Evolutionary conservation across 2,888 invertebrate genomes (phyloP), one percentile per base, ranked within the genome.

Genomic region (Auanema freiburgensis): DNA sequence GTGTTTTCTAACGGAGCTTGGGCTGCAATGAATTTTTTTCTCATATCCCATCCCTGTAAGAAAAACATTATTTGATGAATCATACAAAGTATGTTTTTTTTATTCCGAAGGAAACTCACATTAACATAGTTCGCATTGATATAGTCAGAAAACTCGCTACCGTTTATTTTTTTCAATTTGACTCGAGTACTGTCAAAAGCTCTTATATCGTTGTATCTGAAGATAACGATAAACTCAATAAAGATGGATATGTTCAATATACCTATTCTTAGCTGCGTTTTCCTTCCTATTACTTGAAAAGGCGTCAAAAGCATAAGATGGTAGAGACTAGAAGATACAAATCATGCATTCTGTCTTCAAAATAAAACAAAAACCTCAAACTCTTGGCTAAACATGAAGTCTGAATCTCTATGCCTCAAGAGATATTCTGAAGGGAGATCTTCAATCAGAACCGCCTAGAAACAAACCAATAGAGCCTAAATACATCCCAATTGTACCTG

Each of bases 51-150:
- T 16, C 86, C 86, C 85, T 86, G 79, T 12, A 55, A 42, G 12
- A 33, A 33, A 5, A 8, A 11, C 5, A 46, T 21, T 21, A 11
- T 46, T 43, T 14, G n/a, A 43, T 43, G 43, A 14, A n/a, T 14
- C n/a, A n/a, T n/a, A n/a, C n/a, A n/a, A n/a, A n/a, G n/a, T n/a
- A n/a, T n/a, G n/a, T n/a, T n/a, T n/a, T n/a, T n/a, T n/a, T n/a
- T n/a, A n/a, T n/a, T n/a, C n/a, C n/a, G n/a, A n/a, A n/a, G n/a
- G 33, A 2, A 25, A 24, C 64, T 41, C 40, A 77, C 78, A 55
- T 82, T 85, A 8, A 87, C 85, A 78, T 79, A 86, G 78, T 87
- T 87, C 10, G 86, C 87, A 75, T 86, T 86, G 71, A 87, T 86
- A 75, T 87, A 87, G 70, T 87, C 87, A 10, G 84, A 78, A 21